phyloP scores from a whole-genome alignment of 2,888 invertebrate genomes.

The Apamea anceps region DNA sequence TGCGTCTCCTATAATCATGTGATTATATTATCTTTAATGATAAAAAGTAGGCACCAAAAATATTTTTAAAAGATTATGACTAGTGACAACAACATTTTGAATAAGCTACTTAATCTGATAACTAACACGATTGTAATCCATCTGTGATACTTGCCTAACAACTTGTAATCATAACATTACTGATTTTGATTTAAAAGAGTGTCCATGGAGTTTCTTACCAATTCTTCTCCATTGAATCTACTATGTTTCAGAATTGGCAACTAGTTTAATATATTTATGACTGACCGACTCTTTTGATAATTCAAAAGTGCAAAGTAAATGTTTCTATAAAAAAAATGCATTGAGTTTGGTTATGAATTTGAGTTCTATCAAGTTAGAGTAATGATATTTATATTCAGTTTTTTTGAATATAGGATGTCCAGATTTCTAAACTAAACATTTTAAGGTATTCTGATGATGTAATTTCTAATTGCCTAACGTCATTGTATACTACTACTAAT shows the following conservation, averaged over 20 bases:
- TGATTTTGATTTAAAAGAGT: no score
- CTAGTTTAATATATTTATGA: neutral
- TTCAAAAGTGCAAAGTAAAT: neutral
- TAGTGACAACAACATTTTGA: neutral
- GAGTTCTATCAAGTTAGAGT: neutral
- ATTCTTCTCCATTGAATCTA: neutral
- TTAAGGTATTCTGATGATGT: no score
- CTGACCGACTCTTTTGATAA: neutral
- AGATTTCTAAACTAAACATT: no score
- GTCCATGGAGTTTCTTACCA: neutral
- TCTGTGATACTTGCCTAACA: neutral
- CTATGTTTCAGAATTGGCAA: neutral
- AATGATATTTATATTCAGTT: neutral
- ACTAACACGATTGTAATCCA: neutral
- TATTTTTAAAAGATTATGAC: neutral
- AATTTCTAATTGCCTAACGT: no score
- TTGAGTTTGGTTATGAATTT: no score
- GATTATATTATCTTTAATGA: neutral
- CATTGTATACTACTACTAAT: no score
- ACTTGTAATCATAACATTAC: neutral
- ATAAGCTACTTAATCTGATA: neutral
- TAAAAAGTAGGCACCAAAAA: neutral
- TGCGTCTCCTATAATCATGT: neutral
- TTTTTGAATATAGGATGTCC: no score
- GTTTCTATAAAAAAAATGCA: neutral